Percentiles rank a stretch among this genome's conserved stretches.
Evolutionary conservation across 1,140 invertebrate genomes (phyloP).

Genomic region (Nilaparvata lugens): DNA sequence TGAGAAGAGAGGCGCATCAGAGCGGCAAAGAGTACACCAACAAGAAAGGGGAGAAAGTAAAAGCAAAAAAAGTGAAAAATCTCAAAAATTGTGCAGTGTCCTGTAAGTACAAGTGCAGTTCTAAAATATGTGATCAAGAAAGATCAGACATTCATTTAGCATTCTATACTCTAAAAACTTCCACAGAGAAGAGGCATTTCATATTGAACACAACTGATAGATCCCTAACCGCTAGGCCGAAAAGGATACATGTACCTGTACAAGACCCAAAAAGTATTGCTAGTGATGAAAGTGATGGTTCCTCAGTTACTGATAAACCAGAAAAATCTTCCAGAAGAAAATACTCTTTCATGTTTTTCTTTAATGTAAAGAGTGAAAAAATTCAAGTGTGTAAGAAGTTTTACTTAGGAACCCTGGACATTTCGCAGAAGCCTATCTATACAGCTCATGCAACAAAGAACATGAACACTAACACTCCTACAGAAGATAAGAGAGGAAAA

Average conservation of each 20-base stretch:
- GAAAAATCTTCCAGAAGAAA: neutral
- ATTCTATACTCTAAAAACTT: neutral
- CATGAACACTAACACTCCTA: neutral
- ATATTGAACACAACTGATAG: neutral
- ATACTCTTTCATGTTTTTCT: neutral
- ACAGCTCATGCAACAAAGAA: neutral
- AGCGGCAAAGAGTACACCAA: neutral
- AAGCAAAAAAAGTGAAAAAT: neutral
- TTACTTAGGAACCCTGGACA: too few relatives aligned
- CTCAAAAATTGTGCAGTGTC: neutral
- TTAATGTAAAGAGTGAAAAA: neutral
- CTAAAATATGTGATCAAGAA: neutral
- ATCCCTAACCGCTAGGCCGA: neutral
- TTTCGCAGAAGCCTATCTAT: too few relatives aligned
- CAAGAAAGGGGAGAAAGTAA: neutral
- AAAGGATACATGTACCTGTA: neutral
- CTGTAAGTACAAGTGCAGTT: neutral
- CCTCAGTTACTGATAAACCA: neutral
- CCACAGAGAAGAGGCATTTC: neutral
- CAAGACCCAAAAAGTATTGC: neutral
- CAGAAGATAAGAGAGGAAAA: neutral
- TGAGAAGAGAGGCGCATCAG: neutral
- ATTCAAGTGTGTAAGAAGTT: too few relatives aligned
- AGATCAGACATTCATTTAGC: neutral
- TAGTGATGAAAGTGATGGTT: neutral